Evolutionary conservation across 2,797 vertebrate species (phyloP).

Genomic region (Pelodytes ibericus): DNA sequence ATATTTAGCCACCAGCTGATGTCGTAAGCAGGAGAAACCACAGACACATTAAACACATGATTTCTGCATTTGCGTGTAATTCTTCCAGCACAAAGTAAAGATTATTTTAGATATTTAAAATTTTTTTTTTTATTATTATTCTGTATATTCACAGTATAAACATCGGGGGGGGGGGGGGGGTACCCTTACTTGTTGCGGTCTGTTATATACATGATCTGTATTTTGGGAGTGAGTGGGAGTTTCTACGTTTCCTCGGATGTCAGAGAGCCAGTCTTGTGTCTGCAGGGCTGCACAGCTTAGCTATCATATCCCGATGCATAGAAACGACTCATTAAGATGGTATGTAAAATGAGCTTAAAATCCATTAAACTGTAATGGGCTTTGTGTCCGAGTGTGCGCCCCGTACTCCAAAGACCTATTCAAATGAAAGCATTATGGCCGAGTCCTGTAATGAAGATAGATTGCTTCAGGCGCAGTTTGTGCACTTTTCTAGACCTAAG

Average conservation of each 20-base stretch:
- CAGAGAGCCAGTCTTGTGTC: background rate
- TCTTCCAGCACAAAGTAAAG: no score
- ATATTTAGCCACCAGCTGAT: no score
- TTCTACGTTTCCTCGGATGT: background rate
- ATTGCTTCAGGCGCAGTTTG: slow-evolving; percentile 11
- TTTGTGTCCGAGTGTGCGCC: background rate
- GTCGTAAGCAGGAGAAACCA: no score
- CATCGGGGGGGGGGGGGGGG: no score
- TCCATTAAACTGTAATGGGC: slow-evolving; percentile 11
- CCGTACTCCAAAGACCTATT: background rate
- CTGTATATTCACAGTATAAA: no score
- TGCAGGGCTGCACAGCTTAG: background rate
- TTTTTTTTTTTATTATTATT: no score
- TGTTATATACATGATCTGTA: no score
- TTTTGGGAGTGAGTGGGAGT: background rate
- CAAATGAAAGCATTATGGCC: background rate
- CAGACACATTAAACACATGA: no score
- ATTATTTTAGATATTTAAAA: no score
- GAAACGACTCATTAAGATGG: background rate
- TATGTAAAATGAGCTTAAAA: background rate
- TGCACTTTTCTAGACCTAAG: background rate
- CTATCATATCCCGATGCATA: background rate
- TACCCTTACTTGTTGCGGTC: no score
- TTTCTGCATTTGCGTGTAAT: no score
- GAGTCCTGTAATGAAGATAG: background rate